Evolutionary conservation across 2,797 vertebrate species (phyloP).

Genomic region (Amniataba percoides): DNA sequence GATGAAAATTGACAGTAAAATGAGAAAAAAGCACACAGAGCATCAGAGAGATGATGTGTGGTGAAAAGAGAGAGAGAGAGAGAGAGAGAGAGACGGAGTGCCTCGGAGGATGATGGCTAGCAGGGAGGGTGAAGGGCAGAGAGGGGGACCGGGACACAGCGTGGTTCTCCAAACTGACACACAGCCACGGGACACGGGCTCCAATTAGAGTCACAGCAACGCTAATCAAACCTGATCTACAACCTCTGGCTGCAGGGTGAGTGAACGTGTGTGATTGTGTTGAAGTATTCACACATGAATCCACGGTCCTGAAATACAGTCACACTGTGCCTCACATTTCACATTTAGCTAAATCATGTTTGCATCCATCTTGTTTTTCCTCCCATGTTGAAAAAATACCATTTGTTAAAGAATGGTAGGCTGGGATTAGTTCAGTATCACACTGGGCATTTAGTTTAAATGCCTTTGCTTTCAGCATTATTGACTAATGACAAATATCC

Average conservation of each 20-base stretch:
- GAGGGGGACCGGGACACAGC: conserved; percentile 56
- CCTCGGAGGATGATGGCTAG: conserved; percentile 44
- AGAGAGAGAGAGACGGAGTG: conserved; percentile 10
- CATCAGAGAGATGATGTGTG: conserved; percentile 3
- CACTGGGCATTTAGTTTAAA: conserved; percentile 38
- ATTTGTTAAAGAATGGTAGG: background rate
- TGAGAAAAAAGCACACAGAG: conserved; percentile 3
- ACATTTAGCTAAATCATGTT: conserved; percentile 23
- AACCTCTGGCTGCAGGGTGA: conserved; percentile 69
- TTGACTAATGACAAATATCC: conserved; percentile 73
- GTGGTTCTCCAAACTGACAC: conserved; percentile 70
- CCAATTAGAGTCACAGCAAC: conserved; percentile 78
- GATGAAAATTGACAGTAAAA: conserved; percentile 22
- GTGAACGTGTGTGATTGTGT: conserved; percentile 27
- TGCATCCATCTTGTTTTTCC: conserved; percentile 10
- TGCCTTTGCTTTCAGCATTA: conserved; percentile 60
- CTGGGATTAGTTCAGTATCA: conserved; percentile 31
- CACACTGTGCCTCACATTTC: conserved; percentile 18
- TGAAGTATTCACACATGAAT: conserved; percentile 37
- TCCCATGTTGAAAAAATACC: background rate
- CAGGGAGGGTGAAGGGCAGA: conserved; percentile 55
- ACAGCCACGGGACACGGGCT: conserved; percentile 76
- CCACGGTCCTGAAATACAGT: conserved; percentile 18
- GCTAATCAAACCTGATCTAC: conserved; percentile 82
- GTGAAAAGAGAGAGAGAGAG: conserved; percentile 22